A percentile compares a stretch with the other conserved stretches of the same genome.
Evolutionary conservation across 2,113 vertebrate genomes (phyloP).

Genomic region (Alexandromys fortis): DNA sequence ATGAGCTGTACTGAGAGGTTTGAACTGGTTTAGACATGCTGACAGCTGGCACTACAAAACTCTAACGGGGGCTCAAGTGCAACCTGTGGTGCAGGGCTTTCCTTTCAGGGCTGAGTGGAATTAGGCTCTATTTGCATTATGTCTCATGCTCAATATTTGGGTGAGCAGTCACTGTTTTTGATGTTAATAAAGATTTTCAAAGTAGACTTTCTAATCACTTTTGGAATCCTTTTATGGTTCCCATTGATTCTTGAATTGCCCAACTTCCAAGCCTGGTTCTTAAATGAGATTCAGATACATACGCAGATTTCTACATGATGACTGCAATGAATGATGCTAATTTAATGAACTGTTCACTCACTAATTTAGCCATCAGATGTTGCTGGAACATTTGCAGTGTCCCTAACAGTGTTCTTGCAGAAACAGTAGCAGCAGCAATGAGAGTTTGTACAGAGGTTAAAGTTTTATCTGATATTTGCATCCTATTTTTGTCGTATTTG

Average conservation of each 20-base stretch:
- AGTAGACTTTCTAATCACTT: background rate
- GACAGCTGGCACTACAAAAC: background rate
- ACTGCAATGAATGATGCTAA: background rate
- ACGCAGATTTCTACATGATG: background rate
- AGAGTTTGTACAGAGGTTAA: background rate
- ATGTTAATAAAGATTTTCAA: constrained; percentile 50
- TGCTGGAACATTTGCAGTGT: background rate
- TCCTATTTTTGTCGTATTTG: background rate
- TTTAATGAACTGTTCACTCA: background rate
- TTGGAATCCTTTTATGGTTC: background rate
- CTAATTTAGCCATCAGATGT: background rate
- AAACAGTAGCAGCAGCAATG: background rate
- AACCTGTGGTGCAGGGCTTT: constrained; percentile 31
- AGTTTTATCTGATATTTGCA: background rate
- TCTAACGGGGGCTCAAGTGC: constrained; percentile 21
- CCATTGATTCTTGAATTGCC: constrained; percentile 14
- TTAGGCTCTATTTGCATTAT: constrained; percentile 22
- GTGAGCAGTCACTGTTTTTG: background rate
- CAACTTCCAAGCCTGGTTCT: constrained; percentile 27
- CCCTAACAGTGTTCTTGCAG: background rate
- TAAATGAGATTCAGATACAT: constrained; percentile 22
- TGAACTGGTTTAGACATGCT: constrained; percentile 39
- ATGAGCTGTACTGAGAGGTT: background rate
- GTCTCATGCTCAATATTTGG: constrained; percentile 6
- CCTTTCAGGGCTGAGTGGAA: background rate